Conservation (phyloP, 2,797 vertebrate species). For the Mionectes olivaceus region DNA sequence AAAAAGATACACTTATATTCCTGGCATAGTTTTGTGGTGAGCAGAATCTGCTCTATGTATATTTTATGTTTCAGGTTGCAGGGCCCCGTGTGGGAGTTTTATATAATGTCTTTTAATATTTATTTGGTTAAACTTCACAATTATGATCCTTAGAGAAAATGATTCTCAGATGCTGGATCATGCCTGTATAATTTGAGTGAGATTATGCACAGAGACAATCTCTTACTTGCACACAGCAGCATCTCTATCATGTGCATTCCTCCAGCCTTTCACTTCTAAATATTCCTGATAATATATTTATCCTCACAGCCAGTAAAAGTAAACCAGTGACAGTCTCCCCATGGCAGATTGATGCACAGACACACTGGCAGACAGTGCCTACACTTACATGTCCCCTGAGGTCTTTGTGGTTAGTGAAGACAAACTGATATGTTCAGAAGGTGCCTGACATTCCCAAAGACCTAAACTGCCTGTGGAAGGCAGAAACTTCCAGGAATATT, state of each 20-base stretch:
- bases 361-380: background rate
- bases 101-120: conserved; percentile 69
- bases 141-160: conserved; percentile 67
- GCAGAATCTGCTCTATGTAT: conserved; percentile 61
- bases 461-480: background rate
- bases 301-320: background rate
- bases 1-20: conserved; percentile 72
- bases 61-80: conserved; percentile 71
- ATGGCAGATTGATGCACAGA: background rate
- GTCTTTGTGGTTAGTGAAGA: background rate
- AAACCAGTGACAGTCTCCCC: background rate
- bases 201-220: conserved; percentile 22
- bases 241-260: background rate
- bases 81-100: conserved; percentile 57
- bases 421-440: background rate
- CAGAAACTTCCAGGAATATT: background rate
- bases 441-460: background rate
- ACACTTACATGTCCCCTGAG: background rate
- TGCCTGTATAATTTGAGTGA: conserved; percentile 46
- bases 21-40: conserved; percentile 55
- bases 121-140: conserved; percentile 70
- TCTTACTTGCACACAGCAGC: background rate
- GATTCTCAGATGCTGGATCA: conserved; percentile 60
- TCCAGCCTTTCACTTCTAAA: background rate
- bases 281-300: background rate